Evolutionary conservation across 2,797 vertebrate species (phyloP).

Genomic region (Myiotriccus ornatus): DNA sequence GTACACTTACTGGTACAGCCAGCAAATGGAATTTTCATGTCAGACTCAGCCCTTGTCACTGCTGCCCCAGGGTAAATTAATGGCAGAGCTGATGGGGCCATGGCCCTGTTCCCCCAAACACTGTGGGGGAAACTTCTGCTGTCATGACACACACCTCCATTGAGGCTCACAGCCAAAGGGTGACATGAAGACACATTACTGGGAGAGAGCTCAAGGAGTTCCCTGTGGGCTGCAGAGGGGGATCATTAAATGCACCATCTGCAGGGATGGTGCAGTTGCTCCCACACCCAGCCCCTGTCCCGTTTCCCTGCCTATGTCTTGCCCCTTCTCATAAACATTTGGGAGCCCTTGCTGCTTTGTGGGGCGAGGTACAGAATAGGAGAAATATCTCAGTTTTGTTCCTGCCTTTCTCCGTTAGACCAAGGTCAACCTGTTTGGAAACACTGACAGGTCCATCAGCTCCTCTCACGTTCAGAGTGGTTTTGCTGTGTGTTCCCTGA

Average conservation of each 20-base stretch:
- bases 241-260: fast-evolving
- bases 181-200: background rate
- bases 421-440: background rate
- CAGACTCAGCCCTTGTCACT: background rate
- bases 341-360: background rate
- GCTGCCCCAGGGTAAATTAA: background rate
- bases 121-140: background rate
- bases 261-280: background rate
- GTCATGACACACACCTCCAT: background rate
- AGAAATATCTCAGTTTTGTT: background rate
- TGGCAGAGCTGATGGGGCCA: background rate
- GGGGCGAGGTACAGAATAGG: background rate
- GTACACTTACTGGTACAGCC: background rate
- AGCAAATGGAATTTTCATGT: slow-evolving; percentile 44
- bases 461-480: background rate
- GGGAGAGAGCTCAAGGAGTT: background rate
- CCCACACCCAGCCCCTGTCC: background rate
- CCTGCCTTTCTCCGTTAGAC: background rate
- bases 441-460: background rate
- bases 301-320: fast-evolving
- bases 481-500: background rate
- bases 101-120: fast-evolving
- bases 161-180: background rate
- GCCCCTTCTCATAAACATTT: background rate
- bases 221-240: fast-evolving